These are phyloP conservation scores for Cyprinodon brontotheroides DNA, from an alignment of 2,113 vertebrate genomes.

Conservation along the genomic window DNA sequence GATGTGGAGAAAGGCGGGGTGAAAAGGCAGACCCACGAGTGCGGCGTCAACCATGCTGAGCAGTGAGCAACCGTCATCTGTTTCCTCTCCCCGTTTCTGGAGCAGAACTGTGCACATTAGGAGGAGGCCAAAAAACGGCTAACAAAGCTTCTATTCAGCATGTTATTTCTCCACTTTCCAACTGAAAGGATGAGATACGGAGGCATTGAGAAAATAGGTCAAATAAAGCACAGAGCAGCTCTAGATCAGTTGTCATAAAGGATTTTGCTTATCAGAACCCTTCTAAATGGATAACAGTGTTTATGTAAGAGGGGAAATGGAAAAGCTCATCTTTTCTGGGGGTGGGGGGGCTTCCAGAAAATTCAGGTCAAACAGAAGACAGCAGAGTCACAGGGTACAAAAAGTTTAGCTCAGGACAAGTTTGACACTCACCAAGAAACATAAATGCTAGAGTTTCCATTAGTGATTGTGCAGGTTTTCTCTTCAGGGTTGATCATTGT, in stretches of 20 bases:
- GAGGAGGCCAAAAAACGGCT: conserved; percentile 34
- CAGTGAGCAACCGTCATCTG: conserved; percentile 42
- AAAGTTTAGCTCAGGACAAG: neutral
- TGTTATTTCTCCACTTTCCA: conserved; percentile 17
- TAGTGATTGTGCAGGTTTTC: conserved; percentile 79
- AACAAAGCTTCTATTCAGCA: conserved; percentile 68
- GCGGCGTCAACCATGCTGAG: conserved; percentile 55
- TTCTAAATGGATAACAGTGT: conserved; percentile 40
- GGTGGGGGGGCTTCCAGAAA: neutral
- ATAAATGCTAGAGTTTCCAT: conserved; percentile 69
- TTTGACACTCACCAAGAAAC: conserved; percentile 85
- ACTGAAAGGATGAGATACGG: conserved; percentile 23
- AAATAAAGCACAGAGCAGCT: conserved; percentile 37
- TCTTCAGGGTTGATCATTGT: conserved; percentile 94
- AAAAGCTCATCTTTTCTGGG: conserved; percentile 20
- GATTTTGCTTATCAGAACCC: conserved; percentile 49
- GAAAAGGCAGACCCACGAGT: conserved; percentile 43
- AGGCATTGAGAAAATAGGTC: conserved; percentile 38
- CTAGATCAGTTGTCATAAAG: conserved; percentile 26
- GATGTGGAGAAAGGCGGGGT: conserved; percentile 31
- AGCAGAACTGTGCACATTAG: conserved; percentile 51
- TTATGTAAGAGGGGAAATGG: conserved; percentile 30
- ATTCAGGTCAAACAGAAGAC: conserved; percentile 24
- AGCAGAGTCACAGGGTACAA: conserved; percentile 24
- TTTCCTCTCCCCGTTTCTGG: conserved; percentile 61